Conservation (phyloP, 2,797 vertebrate species). For the Malacoctenus gilli region DNA sequence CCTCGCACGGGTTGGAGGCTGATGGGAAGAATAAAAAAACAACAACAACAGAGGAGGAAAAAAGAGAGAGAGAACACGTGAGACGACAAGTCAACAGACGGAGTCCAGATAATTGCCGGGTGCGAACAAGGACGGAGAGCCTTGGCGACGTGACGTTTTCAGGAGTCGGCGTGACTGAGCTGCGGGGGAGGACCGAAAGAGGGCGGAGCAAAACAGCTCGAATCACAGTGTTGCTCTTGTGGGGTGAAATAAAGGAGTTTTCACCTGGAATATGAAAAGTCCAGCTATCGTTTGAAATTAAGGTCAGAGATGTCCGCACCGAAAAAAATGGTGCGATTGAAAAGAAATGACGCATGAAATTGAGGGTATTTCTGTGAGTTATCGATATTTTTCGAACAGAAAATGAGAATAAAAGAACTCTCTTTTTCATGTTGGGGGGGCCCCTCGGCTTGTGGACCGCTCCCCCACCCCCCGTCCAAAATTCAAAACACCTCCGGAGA, state of each 20-base stretch:
- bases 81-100: slow-evolving; percentile 6
- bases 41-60: slow-evolving; percentile 1
- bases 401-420: too few relatives aligned
- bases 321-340: too few relatives aligned
- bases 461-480: too few relatives aligned
- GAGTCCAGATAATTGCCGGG: slow-evolving; percentile 6
- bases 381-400: too few relatives aligned
- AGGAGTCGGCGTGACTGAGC: not conserved
- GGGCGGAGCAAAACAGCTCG: not conserved
- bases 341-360: too few relatives aligned
- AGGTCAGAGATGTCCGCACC: too few relatives aligned
- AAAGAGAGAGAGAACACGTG: not conserved
- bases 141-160: slow-evolving; percentile 13
- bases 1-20: slow-evolving; percentile 93
- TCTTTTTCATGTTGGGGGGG: too few relatives aligned
- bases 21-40: slow-evolving; percentile 19
- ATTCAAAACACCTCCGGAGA: too few relatives aligned
- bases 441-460: too few relatives aligned
- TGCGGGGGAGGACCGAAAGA: slow-evolving; percentile 2
- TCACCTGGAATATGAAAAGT: slow-evolving; percentile 14
- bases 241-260: not conserved
- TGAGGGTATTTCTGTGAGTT: too few relatives aligned
- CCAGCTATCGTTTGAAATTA: not conserved
- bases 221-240: not conserved
- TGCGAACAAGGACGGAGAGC: slow-evolving; percentile 6